Base-by-base conservation (phyloP, 2,888 invertebrate genomes). In the Siphonodentalium dalli region DNA sequence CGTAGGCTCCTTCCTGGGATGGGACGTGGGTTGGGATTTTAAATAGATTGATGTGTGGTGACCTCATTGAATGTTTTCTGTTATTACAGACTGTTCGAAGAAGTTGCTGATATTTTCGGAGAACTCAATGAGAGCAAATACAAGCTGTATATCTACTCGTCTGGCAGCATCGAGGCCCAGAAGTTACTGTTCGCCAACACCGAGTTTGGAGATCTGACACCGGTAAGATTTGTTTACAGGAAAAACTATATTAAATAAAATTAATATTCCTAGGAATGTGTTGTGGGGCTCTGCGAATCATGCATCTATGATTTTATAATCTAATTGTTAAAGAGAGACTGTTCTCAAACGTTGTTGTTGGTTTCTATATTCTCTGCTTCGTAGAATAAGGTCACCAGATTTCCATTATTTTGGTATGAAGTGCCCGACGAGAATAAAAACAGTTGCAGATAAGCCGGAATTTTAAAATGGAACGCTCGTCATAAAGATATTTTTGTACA, bases 121-220 rank as follows among this genome's bases (percentile, higher is more conserved):
- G 83, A 85, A 54, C 91, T 94, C 90, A 86, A 85, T 3, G 84
- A 87, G 3, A 82, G 85, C 13, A 89, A 88, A 24, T 86, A 87
- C 29, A 87, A 86, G 61, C 84, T 96, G 42, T 93, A 88, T 75
- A 88, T 95, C 58, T 97, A 92, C 81, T 96, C 96, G 0, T 94
- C 94, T 24, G 96, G 95, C 40, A 93, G 93, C 49, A 88, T 92
- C 1, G 89, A 90, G 70, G 91, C 95, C 13, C 97, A 97, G 80
- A 90, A 92, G 77, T 85, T 95, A 9, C 85, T 96, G 3, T 94
- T 96, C 79, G 85, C 85, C 0, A 85, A 92, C 79, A 82, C 84
- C 18, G 85, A 87, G 38, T 85, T 87, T 34, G 96, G 96, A 0
- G 89, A 96, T 80, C 77, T 96, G 61, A 83, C 88, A 11, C 81